phyloP scores from a whole-genome alignment of 1,140 invertebrate genomes.

The Drosophila athabasca region DNA sequence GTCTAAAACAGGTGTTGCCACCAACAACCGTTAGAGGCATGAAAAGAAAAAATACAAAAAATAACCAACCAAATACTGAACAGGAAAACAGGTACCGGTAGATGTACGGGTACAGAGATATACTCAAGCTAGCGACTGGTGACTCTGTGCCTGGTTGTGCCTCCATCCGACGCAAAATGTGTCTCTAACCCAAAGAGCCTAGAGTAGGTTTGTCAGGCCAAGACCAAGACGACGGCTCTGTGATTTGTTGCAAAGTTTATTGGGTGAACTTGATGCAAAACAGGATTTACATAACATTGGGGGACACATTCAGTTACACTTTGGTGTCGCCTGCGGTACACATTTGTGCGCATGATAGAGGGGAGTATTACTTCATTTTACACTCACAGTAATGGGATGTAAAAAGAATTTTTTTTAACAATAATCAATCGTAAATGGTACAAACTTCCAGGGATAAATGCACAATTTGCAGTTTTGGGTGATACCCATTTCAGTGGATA shows the following conservation, averaged over 20 bases:
- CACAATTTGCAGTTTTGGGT: too few species aligned
- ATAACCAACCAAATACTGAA: slow-evolving; percentile 25
- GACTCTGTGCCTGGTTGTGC: neutral
- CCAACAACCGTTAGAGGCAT: slow-evolving; percentile 61
- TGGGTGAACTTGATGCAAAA: slow-evolving; percentile 73
- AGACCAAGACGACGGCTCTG: slow-evolving; percentile 16
- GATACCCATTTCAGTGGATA: too few species aligned
- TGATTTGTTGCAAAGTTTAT: slow-evolving; percentile 71
- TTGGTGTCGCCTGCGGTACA: too few species aligned
- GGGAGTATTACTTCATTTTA: too few species aligned
- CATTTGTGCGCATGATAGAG: too few species aligned
- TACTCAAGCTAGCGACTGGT: too few species aligned
- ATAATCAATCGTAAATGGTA: too few species aligned
- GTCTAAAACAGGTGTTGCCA: slow-evolving; percentile 69
- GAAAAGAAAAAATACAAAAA: slow-evolving; percentile 14
- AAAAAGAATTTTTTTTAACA: too few species aligned
- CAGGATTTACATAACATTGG: slow-evolving; percentile 58
- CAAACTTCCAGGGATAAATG: too few species aligned
- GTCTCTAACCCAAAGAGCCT: slow-evolving; percentile 29
- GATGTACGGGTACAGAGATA: too few species aligned
- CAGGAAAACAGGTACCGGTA: slow-evolving; percentile 59
- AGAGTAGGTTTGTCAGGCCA: slow-evolving; percentile 32
- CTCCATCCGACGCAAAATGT: slow-evolving; percentile 39
- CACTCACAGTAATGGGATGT: too few species aligned
- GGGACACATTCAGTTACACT: slow-evolving; percentile 10